Base-by-base conservation (phyloP, 2,888 invertebrate genomes). In the Ophioninae sp. region DNA sequence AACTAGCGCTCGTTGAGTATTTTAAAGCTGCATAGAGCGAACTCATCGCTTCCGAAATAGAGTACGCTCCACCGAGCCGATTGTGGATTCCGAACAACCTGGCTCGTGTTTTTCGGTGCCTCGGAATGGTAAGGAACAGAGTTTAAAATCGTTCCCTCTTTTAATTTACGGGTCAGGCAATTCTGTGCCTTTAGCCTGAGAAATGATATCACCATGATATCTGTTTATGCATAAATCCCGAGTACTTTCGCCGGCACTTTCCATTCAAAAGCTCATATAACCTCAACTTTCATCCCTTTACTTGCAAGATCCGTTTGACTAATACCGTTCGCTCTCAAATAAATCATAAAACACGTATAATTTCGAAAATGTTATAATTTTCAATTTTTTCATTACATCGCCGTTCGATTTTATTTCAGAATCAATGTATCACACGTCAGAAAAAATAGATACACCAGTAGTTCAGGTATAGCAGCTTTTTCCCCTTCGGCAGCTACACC, bases 21-120 rank as follows among this genome's bases (percentile, higher is more conserved):
- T 92, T 94, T 94, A 70, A 98, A 94, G 91, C 97, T 97, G 85
- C 95, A 95, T 30, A 97, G 90, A 0, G 98, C 96, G 93, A 98
- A 98, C 74, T 94, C 94, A 92, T 98, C 98, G 17, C 97, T 96
- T 7, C 98, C 98, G 92, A 98, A 97, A 93, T 98, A 98, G 67
- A 98, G 90, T n/a, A 96, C 93, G 86, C 94, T 95, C 95, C 95
- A 95, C 8, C 94, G 93, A 1, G 75, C 69, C 62, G 65, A 37
- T 7, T 68, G 69, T 13, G 7, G 39, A 17, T 50, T 65, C 21
- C 65, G 37, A 20, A 7, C 65, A 65, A 17, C 21, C 21, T 8
- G 62, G 56, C 7, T 75, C 20, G 44, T 41, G 39, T 13, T 61
- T 44, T 30, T n/a, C 20, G 65, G 20, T 65, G 64, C 65, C 56